These are phyloP conservation scores for Lates japonicus DNA, from an alignment of 2,797 vertebrate species.

Conservation along the genomic window DNA sequence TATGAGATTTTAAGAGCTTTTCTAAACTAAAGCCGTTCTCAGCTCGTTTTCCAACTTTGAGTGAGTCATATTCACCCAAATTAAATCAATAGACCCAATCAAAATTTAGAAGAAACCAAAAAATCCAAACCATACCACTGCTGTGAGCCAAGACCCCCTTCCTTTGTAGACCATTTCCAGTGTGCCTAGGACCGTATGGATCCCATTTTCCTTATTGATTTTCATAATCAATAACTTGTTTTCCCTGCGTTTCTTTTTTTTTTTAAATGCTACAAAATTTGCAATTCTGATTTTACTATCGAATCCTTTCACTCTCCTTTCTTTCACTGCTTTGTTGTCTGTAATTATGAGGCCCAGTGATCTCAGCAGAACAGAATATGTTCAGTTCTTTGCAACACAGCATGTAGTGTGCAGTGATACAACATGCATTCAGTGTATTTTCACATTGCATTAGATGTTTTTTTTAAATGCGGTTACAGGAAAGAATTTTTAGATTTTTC, in stretches of 20 bases:
- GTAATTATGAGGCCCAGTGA: conserved; percentile 11
- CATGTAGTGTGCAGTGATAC: not conserved
- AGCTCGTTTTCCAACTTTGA: not conserved
- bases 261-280: conserved; percentile 30
- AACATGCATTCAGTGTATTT: conserved; percentile 2
- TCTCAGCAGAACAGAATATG: conserved; percentile 23
- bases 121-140: not conserved
- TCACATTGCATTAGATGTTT: not conserved
- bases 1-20: not conserved
- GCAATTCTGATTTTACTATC: conserved; percentile 37
- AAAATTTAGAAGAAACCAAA: conserved; percentile 1
- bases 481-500: not conserved
- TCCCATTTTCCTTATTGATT: conserved; percentile 39
- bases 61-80: not conserved
- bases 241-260: not conserved
- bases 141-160: not conserved
- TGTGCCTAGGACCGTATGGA: not conserved
- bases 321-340: conserved; percentile 16
- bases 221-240: conserved; percentile 38
- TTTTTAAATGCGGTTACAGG: not conserved
- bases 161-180: conserved; percentile 16
- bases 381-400: conserved; percentile 13
- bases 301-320: conserved; percentile 13
- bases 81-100: not conserved
- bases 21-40: not conserved